Percentiles rank a stretch among this genome's conserved stretches.
These are phyloP conservation scores for Erpetoichthys calabaricus DNA, from an alignment of 2,797 vertebrate genomes.

Conservation along the genomic window DNA sequence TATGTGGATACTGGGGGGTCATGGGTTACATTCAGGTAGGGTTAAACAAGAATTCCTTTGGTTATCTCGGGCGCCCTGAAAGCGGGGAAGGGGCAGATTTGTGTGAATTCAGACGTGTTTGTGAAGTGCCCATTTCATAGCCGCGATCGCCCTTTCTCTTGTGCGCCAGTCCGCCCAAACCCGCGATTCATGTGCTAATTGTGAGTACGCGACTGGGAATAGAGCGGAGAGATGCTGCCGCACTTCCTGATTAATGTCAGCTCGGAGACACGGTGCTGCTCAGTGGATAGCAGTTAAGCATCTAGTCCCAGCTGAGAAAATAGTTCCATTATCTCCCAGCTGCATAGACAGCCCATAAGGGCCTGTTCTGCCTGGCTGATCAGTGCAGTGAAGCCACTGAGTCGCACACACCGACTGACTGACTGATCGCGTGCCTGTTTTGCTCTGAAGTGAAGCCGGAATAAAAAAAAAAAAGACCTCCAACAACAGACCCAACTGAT, in stretches of 20 bases:
- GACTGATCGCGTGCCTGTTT: slow-evolving; percentile 23
- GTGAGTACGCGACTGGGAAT: slow-evolving; percentile 28
- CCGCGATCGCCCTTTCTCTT: slow-evolving; percentile 21
- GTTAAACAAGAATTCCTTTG: no score
- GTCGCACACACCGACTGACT: slow-evolving; percentile 22
- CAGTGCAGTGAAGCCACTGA: slow-evolving; percentile 30
- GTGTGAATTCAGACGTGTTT: not conserved
- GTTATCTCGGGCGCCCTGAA: no score
- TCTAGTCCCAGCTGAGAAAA: slow-evolving; percentile 40
- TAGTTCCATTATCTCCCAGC: slow-evolving; percentile 39
- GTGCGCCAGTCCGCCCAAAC: not conserved
- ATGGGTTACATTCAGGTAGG: no score
- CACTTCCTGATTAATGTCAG: slow-evolving; percentile 38
- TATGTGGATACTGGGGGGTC: no score
- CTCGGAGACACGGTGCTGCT: slow-evolving; percentile 27
- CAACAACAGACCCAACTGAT: slow-evolving; percentile 22
- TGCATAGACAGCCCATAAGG: slow-evolving; percentile 43
- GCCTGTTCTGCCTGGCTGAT: slow-evolving; percentile 61
- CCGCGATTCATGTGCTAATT: slow-evolving; percentile 30
- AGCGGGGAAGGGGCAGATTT: no score
- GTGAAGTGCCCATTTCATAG: slow-evolving; percentile 22
- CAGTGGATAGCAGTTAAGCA: slow-evolving; percentile 29
- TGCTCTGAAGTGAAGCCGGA: slow-evolving; percentile 17
- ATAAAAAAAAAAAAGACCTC: not conserved
- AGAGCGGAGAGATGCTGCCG: slow-evolving; percentile 21